Evolutionary conservation across 2,888 invertebrate genomes (phyloP), one percentile per base, ranked within the genome.

Genomic region (Crematogaster levior): DNA sequence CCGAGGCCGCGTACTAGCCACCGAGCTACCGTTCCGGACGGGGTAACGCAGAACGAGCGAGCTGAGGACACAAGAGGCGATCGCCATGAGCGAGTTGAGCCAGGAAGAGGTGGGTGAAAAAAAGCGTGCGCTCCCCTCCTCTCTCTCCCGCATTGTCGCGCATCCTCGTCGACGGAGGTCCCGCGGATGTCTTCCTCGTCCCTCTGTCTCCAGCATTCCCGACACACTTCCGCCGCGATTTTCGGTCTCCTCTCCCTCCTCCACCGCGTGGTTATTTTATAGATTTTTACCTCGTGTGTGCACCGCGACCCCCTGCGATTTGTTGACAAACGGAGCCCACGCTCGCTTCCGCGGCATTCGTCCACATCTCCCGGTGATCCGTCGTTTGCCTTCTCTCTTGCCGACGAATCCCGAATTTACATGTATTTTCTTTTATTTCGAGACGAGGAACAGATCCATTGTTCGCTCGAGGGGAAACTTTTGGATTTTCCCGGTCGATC

Each of bases 61-160:
- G n/a, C n/a, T n/a, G n/a, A n/a, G 61, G 65, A 82, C 79, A 68
- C 34, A 73, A 7, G 15, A n/a, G 75, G 82, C 86, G 83, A 90
- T 90, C 89, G 90, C 88, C 88, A 97, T 97, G 97, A 97, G 97
- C 95, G 98, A 98, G 96, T 95, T 98, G 91, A 97, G 97, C 94
- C 97, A 97, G 95, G 98, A 98, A 95, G 98, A 98, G 97, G 98
- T 97, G 95, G 96, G 96, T 95, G 87, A n/a, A 12, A 18, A 1
- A n/a, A 53, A 24, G 15, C 21, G 51, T 5, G 48, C 24, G 21
- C 0, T 37, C 0, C 24, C 12, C 24, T 0, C 5, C 3, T 1
- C 24, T 9, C 7, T 3, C 18, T 9, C 43, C 3, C 5, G 15
- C 7, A 9, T 10, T 6, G 53, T 53, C 53, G 12, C 51, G 34